A percentile compares a stretch with the other conserved stretches of the same genome.
Evolutionary conservation across 1,140 invertebrate genomes (phyloP).

Genomic region (Drosophila serrata): DNA sequence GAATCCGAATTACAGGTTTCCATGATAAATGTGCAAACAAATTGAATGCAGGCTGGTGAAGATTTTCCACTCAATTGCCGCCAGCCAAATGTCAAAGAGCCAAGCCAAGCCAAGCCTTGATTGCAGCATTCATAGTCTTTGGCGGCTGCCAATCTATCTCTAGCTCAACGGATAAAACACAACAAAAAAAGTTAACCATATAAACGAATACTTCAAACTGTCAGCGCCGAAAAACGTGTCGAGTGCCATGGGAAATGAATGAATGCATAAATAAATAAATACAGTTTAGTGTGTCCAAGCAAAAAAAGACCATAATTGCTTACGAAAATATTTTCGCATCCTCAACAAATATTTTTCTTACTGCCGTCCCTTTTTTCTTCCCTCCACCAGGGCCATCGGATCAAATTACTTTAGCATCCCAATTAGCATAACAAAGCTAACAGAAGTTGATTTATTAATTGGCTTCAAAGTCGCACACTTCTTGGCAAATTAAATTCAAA

Average conservation of each 20-base stretch:
- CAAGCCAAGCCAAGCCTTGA: conserved; percentile 28
- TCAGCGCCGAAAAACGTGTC: conserved; percentile 62
- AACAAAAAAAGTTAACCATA: conserved; percentile 19
- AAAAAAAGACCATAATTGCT: conserved; percentile 34
- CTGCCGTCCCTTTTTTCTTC: conserved; percentile 3
- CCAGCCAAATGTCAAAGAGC: conserved; percentile 58
- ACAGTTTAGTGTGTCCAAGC: conserved; percentile 10
- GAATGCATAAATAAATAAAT: conserved; percentile 48
- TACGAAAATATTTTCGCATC: conserved; percentile 40
- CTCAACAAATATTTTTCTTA: conserved; percentile 28
- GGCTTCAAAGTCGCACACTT: conserved; percentile 28
- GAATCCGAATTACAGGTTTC: conserved; percentile 47
- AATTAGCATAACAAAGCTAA: conserved; percentile 75
- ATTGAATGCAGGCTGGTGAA: conserved; percentile 40
- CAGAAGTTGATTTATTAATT: conserved; percentile 50
- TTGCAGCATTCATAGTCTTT: conserved; percentile 62
- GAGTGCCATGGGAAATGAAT: conserved; percentile 43
- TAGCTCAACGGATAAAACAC: neutral
- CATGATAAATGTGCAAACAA: conserved; percentile 64
- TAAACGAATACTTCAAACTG: conserved; percentile 57
- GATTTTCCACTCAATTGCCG: conserved; percentile 58
- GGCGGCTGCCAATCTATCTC: conserved; percentile 74
- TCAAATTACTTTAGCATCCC: conserved; percentile 32
- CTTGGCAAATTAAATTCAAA: conserved; percentile 40
- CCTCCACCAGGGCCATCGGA: conserved; percentile 3